phyloP scores from a whole-genome alignment of 2,888 invertebrate genomes.

The Ephialtes manifestator region DNA sequence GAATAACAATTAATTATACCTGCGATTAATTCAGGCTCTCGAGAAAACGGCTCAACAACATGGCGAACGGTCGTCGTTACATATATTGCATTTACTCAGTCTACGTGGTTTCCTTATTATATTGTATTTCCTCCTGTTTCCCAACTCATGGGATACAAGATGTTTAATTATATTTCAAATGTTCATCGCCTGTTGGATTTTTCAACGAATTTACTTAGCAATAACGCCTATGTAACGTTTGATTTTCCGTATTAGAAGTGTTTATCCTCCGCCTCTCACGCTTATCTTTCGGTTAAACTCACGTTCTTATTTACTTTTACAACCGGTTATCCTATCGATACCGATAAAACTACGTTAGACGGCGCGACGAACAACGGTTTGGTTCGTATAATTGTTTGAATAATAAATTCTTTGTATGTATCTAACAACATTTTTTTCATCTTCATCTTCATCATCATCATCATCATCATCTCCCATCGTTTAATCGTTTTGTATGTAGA shows the following conservation, averaged over 20 bases:
- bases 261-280: conserved; percentile 64
- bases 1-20: conserved; percentile 69
- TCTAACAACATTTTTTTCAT: conserved; percentile 71
- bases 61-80: conserved; percentile 80
- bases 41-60: conserved; percentile 82
- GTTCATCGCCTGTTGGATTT: conserved; percentile 24
- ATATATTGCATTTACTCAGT: conserved; percentile 85
- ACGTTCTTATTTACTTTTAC: conserved; percentile 67
- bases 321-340: conserved; percentile 69
- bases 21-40: conserved; percentile 75
- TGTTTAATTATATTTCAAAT: conserved; percentile 18
- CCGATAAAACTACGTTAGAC: conserved; percentile 73
- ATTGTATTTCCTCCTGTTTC: conserved; percentile 67
- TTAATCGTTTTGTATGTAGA: conserved; percentile 70
- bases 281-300: conserved; percentile 7
- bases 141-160: conserved; percentile 11
- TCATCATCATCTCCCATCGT: conserved; percentile 49
- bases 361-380: conserved; percentile 72
- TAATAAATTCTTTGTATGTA: conserved; percentile 75
- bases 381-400: conserved; percentile 65
- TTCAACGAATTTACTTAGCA: conserved; percentile 57
- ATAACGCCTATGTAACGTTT: conserved; percentile 74
- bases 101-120: conserved; percentile 85
- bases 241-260: conserved; percentile 75
- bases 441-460: conserved; percentile 51